phyloP scores from a whole-genome alignment of 2,888 invertebrate species.

The Eugnorisma glareosa region DNA sequence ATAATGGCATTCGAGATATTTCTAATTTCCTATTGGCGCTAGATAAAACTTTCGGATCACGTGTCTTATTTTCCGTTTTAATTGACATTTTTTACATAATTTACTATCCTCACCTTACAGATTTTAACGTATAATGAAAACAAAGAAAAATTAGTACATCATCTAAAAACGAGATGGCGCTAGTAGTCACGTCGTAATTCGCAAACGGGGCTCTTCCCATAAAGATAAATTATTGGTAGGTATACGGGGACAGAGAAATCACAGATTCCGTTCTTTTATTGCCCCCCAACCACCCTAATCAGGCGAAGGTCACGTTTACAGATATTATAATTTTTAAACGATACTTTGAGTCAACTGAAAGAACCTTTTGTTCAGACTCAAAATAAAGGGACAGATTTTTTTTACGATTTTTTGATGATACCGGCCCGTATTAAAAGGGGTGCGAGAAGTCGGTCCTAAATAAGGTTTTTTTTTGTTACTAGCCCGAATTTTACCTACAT shows the following conservation, averaged over 20 bases:
- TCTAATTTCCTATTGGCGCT: background rate
- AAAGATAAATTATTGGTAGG: background rate
- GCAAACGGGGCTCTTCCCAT: background rate
- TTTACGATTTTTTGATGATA: background rate
- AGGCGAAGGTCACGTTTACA: slow-evolving; percentile 12
- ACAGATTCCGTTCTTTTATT: background rate
- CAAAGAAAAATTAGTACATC: background rate
- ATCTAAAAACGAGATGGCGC: slow-evolving; percentile 8
- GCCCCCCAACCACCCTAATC: background rate
- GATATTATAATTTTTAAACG: background rate
- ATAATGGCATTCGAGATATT: background rate
- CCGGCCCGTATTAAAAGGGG: background rate
- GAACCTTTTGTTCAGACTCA: background rate
- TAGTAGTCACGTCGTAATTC: background rate
- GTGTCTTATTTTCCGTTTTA: background rate
- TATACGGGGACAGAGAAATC: background rate
- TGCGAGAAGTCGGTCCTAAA: background rate
- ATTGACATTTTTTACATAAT: background rate
- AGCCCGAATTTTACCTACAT: background rate
- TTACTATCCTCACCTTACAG: background rate
- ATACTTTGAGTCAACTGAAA: background rate
- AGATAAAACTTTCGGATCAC: background rate
- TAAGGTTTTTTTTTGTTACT: background rate
- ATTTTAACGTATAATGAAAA: background rate
- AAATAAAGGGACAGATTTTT: background rate